Percentiles rank a stretch among this genome's conserved stretches.
Evolutionary conservation across 2,113 vertebrate genomes (phyloP).

Genomic region (Coracopsis vasa): DNA sequence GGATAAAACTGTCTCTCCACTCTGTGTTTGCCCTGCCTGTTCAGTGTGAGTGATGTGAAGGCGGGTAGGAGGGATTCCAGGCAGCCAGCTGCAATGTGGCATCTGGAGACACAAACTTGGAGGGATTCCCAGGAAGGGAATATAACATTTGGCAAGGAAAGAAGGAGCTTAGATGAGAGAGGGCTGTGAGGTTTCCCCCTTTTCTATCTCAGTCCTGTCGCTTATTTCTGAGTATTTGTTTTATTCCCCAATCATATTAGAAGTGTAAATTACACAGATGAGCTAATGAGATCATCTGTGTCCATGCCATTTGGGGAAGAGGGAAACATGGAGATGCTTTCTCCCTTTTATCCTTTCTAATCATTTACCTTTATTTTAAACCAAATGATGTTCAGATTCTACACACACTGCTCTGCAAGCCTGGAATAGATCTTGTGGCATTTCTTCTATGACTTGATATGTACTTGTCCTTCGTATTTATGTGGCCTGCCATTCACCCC

Average conservation of each 20-base stretch:
- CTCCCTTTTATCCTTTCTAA: neutral
- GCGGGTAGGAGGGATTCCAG: constrained; percentile 45
- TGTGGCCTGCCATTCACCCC: neutral
- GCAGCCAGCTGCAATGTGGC: constrained; percentile 53
- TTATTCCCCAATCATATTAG: constrained; percentile 41
- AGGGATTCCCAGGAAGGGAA: constrained; percentile 55
- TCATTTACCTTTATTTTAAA: neutral
- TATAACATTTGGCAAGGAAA: constrained; percentile 49
- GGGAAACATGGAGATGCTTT: neutral
- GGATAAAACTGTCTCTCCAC: neutral
- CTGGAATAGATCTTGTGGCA: neutral
- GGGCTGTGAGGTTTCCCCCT: constrained; percentile 38
- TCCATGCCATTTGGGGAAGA: constrained; percentile 11
- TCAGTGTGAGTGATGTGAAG: constrained; percentile 21
- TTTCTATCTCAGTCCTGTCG: constrained; percentile 9
- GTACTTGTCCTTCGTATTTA: neutral
- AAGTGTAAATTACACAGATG: constrained; percentile 56
- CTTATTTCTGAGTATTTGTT: constrained; percentile 61
- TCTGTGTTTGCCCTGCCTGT: constrained; percentile 42
- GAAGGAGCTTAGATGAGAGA: constrained; percentile 38
- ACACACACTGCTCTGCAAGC: neutral
- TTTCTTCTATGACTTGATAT: neutral
- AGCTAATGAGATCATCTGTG: constrained; percentile 55
- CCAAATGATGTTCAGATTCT: neutral
- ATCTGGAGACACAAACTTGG: constrained; percentile 62